Percentiles rank a stretch among this genome's conserved stretches.
phyloP scores from a whole-genome alignment of 2,888 invertebrate species.

The Punctoribates punctum region DNA sequence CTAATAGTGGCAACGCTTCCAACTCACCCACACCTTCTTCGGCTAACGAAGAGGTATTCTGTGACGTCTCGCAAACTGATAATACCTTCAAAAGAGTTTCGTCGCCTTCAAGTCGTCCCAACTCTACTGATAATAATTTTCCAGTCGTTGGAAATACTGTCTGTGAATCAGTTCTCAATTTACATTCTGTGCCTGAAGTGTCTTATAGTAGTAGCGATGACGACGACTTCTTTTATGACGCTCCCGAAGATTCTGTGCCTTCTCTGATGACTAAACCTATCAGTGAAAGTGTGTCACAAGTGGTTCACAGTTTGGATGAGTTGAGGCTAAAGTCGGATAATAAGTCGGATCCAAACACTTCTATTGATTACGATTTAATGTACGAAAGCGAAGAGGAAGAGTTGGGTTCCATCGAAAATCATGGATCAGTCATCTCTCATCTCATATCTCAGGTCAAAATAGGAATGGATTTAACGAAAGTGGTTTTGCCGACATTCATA shows the following conservation, averaged over 20 bases:
- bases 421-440: slow-evolving; percentile 95
- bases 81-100: background rate
- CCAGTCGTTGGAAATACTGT: background rate
- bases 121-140: background rate
- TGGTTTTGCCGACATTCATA: slow-evolving; percentile 96
- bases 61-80: background rate
- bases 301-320: background rate
- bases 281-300: background rate
- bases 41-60: background rate
- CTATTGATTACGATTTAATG: slow-evolving; percentile 43
- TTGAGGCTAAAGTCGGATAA: background rate
- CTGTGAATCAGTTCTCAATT: slow-evolving; percentile 42
- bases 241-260: slow-evolving; percentile 51
- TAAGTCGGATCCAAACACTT: background rate
- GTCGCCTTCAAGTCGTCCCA: background rate
- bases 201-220: slow-evolving; percentile 98
- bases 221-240: slow-evolving; percentile 79
- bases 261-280: slow-evolving; percentile 44
- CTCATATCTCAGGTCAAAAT: slow-evolving; percentile 95
- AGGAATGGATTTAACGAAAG: slow-evolving; percentile 99
- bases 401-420: slow-evolving; percentile 84
- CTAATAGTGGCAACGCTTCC: background rate
- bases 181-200: slow-evolving; percentile 70
- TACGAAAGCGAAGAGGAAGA: slow-evolving; percentile 50
- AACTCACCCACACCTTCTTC: background rate